Conservation (phyloP, 2,888 invertebrate species). For the Lathronympha strigana region DNA sequence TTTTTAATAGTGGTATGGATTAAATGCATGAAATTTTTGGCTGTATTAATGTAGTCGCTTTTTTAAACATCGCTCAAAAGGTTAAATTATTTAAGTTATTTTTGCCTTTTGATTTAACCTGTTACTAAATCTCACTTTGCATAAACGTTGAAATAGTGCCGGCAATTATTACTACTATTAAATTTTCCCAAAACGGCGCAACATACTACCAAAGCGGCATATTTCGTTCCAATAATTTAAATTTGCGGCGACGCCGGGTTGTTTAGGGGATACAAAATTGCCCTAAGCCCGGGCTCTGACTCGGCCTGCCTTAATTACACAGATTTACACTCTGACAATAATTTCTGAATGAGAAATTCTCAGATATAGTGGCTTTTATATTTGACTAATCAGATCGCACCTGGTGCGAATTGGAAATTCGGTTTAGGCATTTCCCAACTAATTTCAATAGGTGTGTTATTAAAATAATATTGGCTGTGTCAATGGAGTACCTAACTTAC, state of each 20-base stretch:
- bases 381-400: slow-evolving; percentile 15
- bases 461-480: background rate
- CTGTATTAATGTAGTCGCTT: too few relatives aligned
- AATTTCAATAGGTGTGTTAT: background rate
- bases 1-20: too few relatives aligned
- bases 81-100: background rate
- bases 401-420: slow-evolving; percentile 7
- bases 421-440: background rate
- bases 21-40: too few relatives aligned
- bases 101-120: background rate
- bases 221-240: slow-evolving; percentile 57
- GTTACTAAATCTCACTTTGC: slow-evolving; percentile 10
- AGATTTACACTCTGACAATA: slow-evolving; percentile 40
- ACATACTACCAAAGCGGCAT: slow-evolving; percentile 28
- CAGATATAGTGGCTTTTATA: slow-evolving; percentile 23
- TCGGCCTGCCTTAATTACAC: slow-evolving; percentile 48
- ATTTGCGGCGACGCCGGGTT: slow-evolving; percentile 54
- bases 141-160: slow-evolving; percentile 17
- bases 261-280: slow-evolving; percentile 51
- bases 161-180: slow-evolving; percentile 25
- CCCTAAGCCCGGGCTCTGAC: slow-evolving; percentile 48
- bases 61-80: too few relatives aligned
- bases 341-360: slow-evolving; percentile 28
- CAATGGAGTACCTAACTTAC: background rate
- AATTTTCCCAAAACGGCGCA: slow-evolving; percentile 14